Conservation (phyloP, 2,888 invertebrate species). For the Zele albiditarsus region DNA sequence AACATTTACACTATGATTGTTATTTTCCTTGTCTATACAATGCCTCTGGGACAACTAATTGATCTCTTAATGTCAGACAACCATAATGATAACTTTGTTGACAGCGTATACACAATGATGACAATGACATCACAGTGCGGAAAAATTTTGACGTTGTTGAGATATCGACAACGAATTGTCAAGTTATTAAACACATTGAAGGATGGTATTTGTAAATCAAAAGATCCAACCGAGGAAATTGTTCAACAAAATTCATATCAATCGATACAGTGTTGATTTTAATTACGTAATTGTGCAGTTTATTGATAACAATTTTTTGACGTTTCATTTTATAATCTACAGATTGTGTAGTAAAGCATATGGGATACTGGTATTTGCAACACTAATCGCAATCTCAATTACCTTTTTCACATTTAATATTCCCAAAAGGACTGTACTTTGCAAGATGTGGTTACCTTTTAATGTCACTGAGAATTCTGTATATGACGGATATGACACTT, state of each 20-base stretch:
- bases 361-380: conserved; percentile 26
- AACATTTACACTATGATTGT: not conserved
- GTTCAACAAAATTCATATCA: conserved; percentile 9
- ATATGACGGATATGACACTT: conserved; percentile 2
- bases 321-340: not conserved
- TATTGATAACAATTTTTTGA: not conserved
- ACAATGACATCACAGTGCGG: not conserved
- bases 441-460: conserved; percentile 45
- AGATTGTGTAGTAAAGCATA: conserved; percentile 6
- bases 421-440: conserved; percentile 39
- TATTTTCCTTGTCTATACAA: not conserved
- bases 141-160: not conserved
- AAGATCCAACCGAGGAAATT: not conserved
- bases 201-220: not conserved
- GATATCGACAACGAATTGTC: not conserved
- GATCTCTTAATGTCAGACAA: not conserved
- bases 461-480: not conserved
- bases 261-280: conserved; percentile 8
- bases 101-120: not conserved
- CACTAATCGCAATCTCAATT: conserved; percentile 24
- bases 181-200: not conserved
- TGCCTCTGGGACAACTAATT: not conserved
- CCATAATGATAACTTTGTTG: not conserved
- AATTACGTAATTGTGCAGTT: not conserved
- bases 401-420: conserved; percentile 22